Percentiles rank a stretch among this genome's conserved stretches.
Evolutionary conservation across 1,140 invertebrate genomes (phyloP).

Genomic region (Drosophila hydei): DNA sequence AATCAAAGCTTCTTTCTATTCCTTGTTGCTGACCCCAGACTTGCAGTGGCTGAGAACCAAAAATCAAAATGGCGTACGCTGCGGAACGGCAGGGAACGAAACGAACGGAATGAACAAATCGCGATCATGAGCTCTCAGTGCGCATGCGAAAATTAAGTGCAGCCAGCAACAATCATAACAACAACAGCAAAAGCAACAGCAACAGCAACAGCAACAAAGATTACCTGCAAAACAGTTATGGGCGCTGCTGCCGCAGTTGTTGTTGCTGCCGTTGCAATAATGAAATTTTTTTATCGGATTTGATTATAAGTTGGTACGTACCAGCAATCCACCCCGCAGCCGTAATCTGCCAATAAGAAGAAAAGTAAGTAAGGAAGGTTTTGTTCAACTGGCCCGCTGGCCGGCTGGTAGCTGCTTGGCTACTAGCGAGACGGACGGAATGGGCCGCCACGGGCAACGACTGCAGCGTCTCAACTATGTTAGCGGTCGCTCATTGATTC

Average conservation of each 20-base stretch:
- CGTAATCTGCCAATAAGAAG: constrained; percentile 82
- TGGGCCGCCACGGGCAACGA: not conserved
- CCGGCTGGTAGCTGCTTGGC: constrained; percentile 22
- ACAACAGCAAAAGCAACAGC: constrained; percentile 58
- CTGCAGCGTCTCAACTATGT: constrained; percentile 49
- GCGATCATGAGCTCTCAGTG: constrained; percentile 74
- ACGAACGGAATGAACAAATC: constrained; percentile 75
- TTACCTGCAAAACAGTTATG: constrained; percentile 82
- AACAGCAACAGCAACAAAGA: constrained; percentile 59
- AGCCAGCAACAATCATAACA: constrained; percentile 75
- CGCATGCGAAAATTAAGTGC: constrained; percentile 81
- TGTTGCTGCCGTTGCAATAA: constrained; percentile 61
- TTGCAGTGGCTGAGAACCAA: constrained; percentile 63
- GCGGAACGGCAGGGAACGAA: constrained; percentile 49
- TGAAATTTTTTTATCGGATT: constrained; percentile 82
- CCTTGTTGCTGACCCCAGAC: constrained; percentile 63
- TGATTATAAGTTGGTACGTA: constrained; percentile 76
- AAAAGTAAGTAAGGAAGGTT: constrained; percentile 70
- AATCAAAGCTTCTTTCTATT: constrained; percentile 81
- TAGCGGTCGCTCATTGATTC: constrained; percentile 75
- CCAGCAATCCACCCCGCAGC: constrained; percentile 49
- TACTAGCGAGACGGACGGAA: constrained; percentile 8
- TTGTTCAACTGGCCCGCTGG: constrained; percentile 17
- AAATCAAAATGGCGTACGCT: constrained; percentile 65
- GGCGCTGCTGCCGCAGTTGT: constrained; percentile 46